These are phyloP conservation scores for Lepisosteus oculatus DNA, from an alignment of 2,113 vertebrate species.

Conservation along the genomic window DNA sequence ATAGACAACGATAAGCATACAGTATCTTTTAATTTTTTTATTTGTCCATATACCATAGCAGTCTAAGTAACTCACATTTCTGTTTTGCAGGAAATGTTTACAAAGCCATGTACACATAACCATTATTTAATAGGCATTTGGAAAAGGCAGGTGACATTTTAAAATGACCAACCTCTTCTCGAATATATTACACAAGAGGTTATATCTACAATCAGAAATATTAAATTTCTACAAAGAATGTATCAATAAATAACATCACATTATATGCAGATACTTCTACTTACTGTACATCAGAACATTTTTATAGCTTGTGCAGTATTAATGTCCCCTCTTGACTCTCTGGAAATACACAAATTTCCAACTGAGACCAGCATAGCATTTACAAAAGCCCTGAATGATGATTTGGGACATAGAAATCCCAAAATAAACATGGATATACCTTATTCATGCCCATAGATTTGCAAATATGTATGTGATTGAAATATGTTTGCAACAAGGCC, in stretches of 20 bases:
- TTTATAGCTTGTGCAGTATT: constrained; percentile 44
- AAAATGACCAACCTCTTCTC: constrained; percentile 53
- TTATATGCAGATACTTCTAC: constrained; percentile 86
- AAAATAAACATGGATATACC: constrained; percentile 16
- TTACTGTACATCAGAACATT: constrained; percentile 81
- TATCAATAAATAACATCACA: constrained; percentile 87
- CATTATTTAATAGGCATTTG: constrained; percentile 55
- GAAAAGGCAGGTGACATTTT: constrained; percentile 53
- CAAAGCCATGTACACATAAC: constrained; percentile 64
- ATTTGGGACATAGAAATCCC: constrained; percentile 25
- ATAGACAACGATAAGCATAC: not conserved
- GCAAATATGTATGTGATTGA: constrained; percentile 22
- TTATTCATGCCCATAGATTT: constrained; percentile 10
- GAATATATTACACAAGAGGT: constrained; percentile 65
- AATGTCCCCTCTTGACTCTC: not conserved
- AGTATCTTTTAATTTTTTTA: constrained; percentile 60
- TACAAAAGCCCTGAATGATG: constrained; percentile 19
- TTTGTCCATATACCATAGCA: constrained; percentile 69
- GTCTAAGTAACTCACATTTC: constrained; percentile 61
- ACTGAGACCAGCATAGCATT: constrained; percentile 13
- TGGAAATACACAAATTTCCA: constrained; percentile 1
- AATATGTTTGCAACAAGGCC: too few relatives aligned
- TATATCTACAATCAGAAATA: constrained; percentile 76
- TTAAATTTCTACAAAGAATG: constrained; percentile 69
- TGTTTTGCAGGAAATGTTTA: constrained; percentile 62